Conservation (phyloP, 2,888 invertebrate genomes). For the Ferrisia virgata region DNA sequence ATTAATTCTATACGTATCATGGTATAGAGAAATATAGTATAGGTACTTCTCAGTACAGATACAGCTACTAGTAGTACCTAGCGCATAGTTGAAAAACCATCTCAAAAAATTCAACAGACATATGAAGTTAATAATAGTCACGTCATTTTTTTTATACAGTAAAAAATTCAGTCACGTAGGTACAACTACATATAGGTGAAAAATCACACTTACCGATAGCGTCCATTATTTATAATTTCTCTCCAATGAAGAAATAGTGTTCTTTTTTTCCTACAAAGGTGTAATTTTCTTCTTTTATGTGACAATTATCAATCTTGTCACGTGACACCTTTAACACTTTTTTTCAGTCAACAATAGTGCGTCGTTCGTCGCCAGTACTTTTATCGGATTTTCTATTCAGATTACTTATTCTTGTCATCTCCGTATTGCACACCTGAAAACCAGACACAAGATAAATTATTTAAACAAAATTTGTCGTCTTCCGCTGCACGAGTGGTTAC, state of each 20-base stretch:
- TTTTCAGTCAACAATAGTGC: slow-evolving; percentile 31
- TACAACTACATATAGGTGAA: too few relatives aligned
- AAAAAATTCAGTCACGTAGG: not conserved
- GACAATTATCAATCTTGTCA: slow-evolving; percentile 39
- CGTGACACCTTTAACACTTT: slow-evolving; percentile 33
- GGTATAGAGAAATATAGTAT: too few relatives aligned
- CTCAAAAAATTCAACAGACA: too few relatives aligned
- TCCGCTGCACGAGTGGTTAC: slow-evolving; percentile 4
- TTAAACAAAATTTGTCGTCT: slow-evolving; percentile 34
- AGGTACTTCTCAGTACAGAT: too few relatives aligned
- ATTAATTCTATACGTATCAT: not conserved
- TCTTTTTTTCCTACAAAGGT: slow-evolving; percentile 9
- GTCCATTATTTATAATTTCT: slow-evolving; percentile 29
- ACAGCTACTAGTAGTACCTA: too few relatives aligned
- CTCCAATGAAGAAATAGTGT: not conserved
- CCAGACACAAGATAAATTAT: slow-evolving; percentile 41
- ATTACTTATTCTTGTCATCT: slow-evolving; percentile 44
- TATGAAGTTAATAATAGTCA: not conserved
- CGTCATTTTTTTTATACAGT: not conserved
- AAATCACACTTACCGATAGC: slow-evolving; percentile 34
- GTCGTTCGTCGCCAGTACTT: not conserved
- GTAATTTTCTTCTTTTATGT: slow-evolving; percentile 21
- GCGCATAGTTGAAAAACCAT: too few relatives aligned
- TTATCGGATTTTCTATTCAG: slow-evolving; percentile 17
- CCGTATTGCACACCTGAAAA: slow-evolving; percentile 33